phyloP scores from a whole-genome alignment of 2,888 invertebrate species.

The Sericinus montela region DNA sequence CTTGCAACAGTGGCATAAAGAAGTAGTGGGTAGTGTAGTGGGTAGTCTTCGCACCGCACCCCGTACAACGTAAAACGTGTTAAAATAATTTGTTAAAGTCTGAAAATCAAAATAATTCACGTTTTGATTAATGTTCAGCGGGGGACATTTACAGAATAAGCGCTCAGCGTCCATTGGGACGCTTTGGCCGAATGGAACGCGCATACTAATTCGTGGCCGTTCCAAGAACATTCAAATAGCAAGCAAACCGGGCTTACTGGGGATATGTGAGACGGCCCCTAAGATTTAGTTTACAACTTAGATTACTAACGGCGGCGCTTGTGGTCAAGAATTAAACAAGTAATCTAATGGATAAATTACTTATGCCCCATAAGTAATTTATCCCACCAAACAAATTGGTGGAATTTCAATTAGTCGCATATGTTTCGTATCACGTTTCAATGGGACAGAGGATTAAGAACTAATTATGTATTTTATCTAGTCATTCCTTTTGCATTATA shows the following conservation, averaged over 20 bases:
- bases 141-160: conserved; percentile 51
- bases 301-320: conserved; percentile 53
- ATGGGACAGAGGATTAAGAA: not conserved
- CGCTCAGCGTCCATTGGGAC: conserved; percentile 54
- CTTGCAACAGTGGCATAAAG: no score
- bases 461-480: conserved; percentile 4
- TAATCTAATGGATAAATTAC: conserved; percentile 62
- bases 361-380: conserved; percentile 54
- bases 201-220: conserved; percentile 77
- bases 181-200: conserved; percentile 61
- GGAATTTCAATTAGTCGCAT: conserved; percentile 35
- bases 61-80: no score
- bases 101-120: no score
- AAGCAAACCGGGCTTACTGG: conserved; percentile 64
- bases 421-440: not conserved
- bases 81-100: no score
- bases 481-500: no score
- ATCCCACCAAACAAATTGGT: conserved; percentile 43
- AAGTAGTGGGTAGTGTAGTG: no score
- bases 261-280: conserved; percentile 73
- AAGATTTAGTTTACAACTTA: conserved; percentile 78
- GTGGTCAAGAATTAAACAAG: conserved; percentile 77
- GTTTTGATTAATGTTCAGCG: not conserved
- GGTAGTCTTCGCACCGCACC: no score
- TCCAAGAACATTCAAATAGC: conserved; percentile 69